Base-by-base conservation (phyloP, 92 coral and sea anemone genomes). In the Parazoanthus darwini region DNA sequence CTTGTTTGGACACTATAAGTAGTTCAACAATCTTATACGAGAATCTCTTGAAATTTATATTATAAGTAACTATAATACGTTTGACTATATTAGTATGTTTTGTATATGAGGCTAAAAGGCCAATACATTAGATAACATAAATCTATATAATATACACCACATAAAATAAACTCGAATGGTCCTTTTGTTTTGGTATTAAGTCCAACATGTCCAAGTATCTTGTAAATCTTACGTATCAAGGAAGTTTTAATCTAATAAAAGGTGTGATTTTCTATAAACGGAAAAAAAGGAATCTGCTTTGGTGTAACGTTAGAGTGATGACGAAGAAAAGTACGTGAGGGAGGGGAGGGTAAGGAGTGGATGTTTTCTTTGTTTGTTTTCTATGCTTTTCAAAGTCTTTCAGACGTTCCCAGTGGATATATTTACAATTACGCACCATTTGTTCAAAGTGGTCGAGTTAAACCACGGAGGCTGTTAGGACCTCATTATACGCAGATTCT, bases 401-500 rank as follows among this genome's bases (percentile, higher is more conserved):
- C 50, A 23, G 10, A 43, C 16, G 29, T 36, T 84, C 39, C 78
- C 66, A n/a, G 42, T 71, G 65, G 67, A 72, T 29, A 70, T 84
- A 84, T 84, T 84, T 84, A 84, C 87, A 84, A 71, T 50, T 71
- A 54, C 66, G 68, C 26, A 46, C 39, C n/a, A 70, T 42, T 25
- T n/a, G 13, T 29, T 29, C 33, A 29, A 6, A n/a, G n/a, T 2
- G 87, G 79, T 73, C n/a, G 26, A 68, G 78, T 67, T 80, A 91
- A 85, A 95, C 82, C 81, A 92, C 80, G 63, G 97, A 93, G 22
- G 94, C 92, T 9, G 98, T 76, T 73, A 95, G 77, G 43, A 97
- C 91, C 90, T 97, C 99, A 58, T 82, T 95, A 74, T 95, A 97
- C 35, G 99, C 99, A 48, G 94, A 91, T 56, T 95, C 98, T 50